A percentile compares a stretch with the other conserved stretches of the same genome.
Evolutionary conservation across 1,140 invertebrate species (phyloP).

Genomic region (Drosophila athabasca): DNA sequence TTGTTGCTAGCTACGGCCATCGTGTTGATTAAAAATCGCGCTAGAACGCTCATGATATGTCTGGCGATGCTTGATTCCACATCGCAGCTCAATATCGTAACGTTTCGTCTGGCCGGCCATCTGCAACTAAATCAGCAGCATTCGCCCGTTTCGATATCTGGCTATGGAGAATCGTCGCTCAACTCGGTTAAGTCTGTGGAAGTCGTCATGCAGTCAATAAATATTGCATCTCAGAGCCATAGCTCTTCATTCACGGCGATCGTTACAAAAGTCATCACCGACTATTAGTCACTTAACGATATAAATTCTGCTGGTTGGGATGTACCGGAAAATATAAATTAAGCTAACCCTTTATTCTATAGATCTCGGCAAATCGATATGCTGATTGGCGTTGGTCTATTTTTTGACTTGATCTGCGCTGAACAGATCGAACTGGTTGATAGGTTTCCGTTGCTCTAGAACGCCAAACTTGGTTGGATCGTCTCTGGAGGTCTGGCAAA

Average conservation of each 20-base stretch:
- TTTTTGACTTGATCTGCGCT: not conserved
- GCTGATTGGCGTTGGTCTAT: slow-evolving; percentile 5
- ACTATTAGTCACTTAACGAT: too few relatives aligned
- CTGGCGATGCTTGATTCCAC: too few relatives aligned
- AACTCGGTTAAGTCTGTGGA: too few relatives aligned
- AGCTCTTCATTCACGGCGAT: too few relatives aligned
- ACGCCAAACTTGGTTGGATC: slow-evolving; percentile 32
- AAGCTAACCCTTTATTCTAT: not conserved
- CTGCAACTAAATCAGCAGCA: not conserved
- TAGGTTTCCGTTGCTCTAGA: slow-evolving; percentile 16
- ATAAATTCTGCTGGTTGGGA: not conserved
- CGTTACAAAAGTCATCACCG: too few relatives aligned
- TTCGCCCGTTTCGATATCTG: not conserved
- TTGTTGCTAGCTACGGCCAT: not conserved
- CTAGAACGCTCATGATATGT: too few relatives aligned
- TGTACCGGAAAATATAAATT: not conserved
- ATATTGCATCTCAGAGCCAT: too few relatives aligned
- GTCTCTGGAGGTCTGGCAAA: slow-evolving; percentile 12
- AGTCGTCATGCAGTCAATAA: too few relatives aligned
- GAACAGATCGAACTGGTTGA: slow-evolving; percentile 14
- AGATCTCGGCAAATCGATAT: slow-evolving; percentile 2
- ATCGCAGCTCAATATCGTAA: too few relatives aligned
- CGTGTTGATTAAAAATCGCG: too few relatives aligned
- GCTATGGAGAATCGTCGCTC: too few relatives aligned
- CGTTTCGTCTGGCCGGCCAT: too few relatives aligned